Conservation (phyloP, 2,113 vertebrate species). For the Microtus ochrogaster region DNA sequence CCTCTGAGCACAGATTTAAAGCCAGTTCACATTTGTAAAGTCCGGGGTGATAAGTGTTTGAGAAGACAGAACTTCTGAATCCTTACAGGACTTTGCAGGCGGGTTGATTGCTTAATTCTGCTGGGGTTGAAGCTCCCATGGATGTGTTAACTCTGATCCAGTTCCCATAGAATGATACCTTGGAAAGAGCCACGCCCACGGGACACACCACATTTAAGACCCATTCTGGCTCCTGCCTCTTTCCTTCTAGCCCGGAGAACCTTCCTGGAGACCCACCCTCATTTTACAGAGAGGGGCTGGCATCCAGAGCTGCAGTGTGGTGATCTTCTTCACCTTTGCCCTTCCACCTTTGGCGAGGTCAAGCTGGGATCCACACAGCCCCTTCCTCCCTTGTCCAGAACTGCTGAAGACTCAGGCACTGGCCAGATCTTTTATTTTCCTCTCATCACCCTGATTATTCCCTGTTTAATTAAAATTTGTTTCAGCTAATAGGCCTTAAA, state of each 20-base stretch:
- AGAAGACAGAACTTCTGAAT: not conserved
- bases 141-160: not conserved
- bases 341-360: not conserved
- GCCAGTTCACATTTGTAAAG: not conserved
- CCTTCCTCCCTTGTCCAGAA: not conserved
- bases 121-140: not conserved
- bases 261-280: not conserved
- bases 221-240: not conserved
- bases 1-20: not conserved
- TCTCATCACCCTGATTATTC: conserved; percentile 82
- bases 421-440: conserved; percentile 78
- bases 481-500: conserved; percentile 84
- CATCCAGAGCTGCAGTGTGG: not conserved
- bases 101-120: too few species aligned
- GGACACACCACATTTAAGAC: not conserved
- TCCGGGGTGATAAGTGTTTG: not conserved
- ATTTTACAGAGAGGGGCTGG: not conserved
- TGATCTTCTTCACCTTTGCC: not conserved
- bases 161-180: not conserved
- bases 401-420: conserved; percentile 45
- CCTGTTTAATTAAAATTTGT: conserved; percentile 85
- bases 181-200: fast-evolving
- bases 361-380: not conserved
- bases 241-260: not conserved
- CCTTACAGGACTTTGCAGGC: not conserved